Conservation (phyloP, 2,797 vertebrate genomes). For the Sciaenops ocellatus region DNA sequence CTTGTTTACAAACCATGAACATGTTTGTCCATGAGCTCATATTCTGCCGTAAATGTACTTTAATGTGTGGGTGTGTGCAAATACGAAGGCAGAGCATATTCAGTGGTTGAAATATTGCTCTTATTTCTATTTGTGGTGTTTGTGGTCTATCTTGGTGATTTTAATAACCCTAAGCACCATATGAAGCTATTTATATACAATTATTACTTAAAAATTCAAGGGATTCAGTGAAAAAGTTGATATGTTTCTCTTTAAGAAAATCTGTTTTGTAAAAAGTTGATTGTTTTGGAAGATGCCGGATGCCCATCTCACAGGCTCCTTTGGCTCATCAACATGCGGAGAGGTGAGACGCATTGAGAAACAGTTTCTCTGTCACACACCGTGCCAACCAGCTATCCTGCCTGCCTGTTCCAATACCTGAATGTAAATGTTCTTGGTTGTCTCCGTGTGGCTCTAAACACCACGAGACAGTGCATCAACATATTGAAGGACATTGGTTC, state of each 20-base stretch:
- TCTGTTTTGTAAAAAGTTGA: not conserved
- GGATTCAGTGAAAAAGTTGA: not conserved
- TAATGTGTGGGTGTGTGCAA: slow-evolving; percentile 1
- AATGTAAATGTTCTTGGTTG: slow-evolving; percentile 23
- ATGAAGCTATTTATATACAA: not conserved
- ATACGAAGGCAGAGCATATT: not conserved
- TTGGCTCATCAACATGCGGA: slow-evolving; percentile 43
- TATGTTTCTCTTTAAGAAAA: not conserved
- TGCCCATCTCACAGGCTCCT: not conserved
- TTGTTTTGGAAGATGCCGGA: slow-evolving; percentile 6
- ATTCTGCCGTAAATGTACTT: not conserved
- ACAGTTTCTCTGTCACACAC: slow-evolving; percentile 30
- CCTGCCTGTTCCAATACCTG: slow-evolving; percentile 26
- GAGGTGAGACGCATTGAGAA: slow-evolving; percentile 20
- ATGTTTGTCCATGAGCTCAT: not conserved
- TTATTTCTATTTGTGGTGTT: not conserved
- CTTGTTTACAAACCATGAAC: not conserved
- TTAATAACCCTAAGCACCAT: not conserved
- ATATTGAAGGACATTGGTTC: not conserved
- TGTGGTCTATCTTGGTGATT: not conserved
- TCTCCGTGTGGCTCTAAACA: not conserved
- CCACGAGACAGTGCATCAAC: not conserved
- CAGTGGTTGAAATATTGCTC: not conserved
- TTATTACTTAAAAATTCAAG: not conserved
- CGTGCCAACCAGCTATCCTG: slow-evolving; percentile 9